These are phyloP conservation scores for Pampusana beccarii DNA, from an alignment of 2,113 vertebrate genomes.

Conservation along the genomic window DNA sequence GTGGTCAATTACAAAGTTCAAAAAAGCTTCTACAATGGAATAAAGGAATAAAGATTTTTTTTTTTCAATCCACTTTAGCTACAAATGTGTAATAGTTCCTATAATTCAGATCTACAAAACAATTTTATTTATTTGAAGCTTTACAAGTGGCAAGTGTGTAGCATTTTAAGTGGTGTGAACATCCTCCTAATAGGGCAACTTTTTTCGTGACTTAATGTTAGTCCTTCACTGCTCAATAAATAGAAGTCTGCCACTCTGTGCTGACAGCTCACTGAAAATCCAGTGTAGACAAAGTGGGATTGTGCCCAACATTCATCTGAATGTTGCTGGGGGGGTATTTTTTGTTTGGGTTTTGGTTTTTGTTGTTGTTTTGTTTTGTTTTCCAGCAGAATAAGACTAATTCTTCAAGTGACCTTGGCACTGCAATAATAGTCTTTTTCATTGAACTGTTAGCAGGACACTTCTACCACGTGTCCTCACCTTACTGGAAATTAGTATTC, in stretches of 20 bases:
- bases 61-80: not conserved
- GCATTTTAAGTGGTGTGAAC: not conserved
- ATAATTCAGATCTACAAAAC: not conserved
- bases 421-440: not conserved
- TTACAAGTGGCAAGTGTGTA: not conserved
- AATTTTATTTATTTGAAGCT: not conserved
- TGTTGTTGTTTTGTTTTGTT: not conserved
- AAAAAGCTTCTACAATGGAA: not conserved
- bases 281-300: not conserved
- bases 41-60: not conserved
- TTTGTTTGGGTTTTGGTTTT: too few relatives aligned
- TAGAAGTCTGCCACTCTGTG: not conserved
- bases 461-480: not conserved
- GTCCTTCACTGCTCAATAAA: not conserved
- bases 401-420: not conserved
- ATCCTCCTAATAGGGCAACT: not conserved
- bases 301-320: not conserved
- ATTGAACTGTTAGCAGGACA: not conserved
- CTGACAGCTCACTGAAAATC: not conserved
- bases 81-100: not conserved
- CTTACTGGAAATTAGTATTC: not conserved
- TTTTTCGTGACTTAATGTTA: not conserved
- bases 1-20: not conserved
- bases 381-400: not conserved
- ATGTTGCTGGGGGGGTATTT: not conserved